Conservation (phyloP, 2,888 invertebrate species). For the Sphinx pinastri region DNA sequence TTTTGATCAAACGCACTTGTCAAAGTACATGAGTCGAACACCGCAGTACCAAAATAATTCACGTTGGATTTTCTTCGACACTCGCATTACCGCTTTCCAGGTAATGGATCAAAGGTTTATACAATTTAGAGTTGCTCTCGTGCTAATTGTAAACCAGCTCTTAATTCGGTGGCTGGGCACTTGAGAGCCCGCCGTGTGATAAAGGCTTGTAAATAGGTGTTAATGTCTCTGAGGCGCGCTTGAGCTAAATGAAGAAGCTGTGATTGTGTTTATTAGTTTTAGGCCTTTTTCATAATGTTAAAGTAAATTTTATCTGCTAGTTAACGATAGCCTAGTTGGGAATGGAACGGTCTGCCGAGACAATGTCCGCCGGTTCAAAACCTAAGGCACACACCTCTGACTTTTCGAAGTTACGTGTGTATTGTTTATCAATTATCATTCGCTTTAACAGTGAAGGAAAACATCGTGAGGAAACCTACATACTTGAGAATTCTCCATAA, state of each 20-base stretch:
- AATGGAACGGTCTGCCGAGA: no score
- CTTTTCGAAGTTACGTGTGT: no score
- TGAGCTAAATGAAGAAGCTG: background rate
- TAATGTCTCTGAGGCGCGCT: background rate
- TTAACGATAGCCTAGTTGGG: no score
- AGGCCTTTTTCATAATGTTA: no score
- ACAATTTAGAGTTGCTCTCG: conserved; percentile 18
- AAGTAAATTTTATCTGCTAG: no score
- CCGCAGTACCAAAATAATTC: conserved; percentile 7
- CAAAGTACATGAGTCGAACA: background rate
- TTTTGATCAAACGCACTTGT: conserved; percentile 18
- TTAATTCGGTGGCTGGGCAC: conserved; percentile 3
- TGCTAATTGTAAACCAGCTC: conserved; percentile 1
- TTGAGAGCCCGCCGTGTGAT: background rate
- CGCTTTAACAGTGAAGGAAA: no score
- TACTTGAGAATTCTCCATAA: no score
- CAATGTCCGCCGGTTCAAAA: no score
- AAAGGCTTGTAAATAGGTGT: conserved; percentile 6
- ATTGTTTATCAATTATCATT: no score
- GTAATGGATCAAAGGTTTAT: conserved; percentile 20
- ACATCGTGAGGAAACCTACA: no score
- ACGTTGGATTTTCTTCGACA: conserved; percentile 16
- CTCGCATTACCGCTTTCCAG: background rate
- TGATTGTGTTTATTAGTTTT: background rate
- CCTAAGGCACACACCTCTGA: no score